Conservation (phyloP, 2,113 vertebrate species). For the Lanius ludovicianus region DNA sequence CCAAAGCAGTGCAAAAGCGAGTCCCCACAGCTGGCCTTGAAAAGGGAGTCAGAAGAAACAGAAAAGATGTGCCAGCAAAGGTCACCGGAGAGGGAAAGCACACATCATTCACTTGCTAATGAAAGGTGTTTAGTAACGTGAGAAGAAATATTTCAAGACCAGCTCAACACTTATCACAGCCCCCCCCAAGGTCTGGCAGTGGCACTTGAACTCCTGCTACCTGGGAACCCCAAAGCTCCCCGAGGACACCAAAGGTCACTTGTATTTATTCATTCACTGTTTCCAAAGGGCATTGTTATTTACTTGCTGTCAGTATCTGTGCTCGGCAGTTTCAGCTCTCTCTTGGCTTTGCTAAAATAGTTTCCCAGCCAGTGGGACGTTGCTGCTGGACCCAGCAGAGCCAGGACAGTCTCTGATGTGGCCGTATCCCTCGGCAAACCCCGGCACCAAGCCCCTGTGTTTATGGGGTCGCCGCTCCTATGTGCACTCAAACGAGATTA, state of each 20-base stretch:
- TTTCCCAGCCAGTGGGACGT: background rate
- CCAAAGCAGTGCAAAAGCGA: background rate
- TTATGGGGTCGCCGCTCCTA: background rate
- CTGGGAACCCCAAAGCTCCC: background rate
- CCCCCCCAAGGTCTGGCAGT: background rate
- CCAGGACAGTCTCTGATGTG: background rate
- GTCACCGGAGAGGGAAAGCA: background rate
- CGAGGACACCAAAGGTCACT: background rate
- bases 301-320: background rate
- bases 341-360: background rate
- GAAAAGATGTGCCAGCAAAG: background rate
- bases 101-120: background rate
- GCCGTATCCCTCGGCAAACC: fast-evolving
- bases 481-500: background rate
- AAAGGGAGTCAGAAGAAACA: background rate
- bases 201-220: background rate
- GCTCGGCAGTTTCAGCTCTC: background rate
- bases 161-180: background rate
- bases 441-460: background rate
- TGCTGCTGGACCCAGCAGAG: background rate
- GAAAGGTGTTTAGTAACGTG: background rate
- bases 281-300: background rate
- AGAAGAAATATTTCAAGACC: background rate
- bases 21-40: background rate
- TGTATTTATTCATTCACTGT: background rate